Conservation (phyloP, 2,888 invertebrate species). For the Pseudolycoriella hygida region DNA sequence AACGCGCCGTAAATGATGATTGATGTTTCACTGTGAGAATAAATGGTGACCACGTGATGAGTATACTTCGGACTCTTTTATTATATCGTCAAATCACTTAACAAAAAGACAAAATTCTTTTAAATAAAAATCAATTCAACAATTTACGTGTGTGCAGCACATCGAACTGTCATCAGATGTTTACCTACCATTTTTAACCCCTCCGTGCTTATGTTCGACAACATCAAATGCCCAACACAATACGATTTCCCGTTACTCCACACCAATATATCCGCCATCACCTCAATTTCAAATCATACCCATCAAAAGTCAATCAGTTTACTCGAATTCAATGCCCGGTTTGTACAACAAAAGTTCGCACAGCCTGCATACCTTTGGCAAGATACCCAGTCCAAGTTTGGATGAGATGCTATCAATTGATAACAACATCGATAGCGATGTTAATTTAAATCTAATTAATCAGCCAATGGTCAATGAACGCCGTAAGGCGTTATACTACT, state of each 20-base stretch:
- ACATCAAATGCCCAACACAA: neutral
- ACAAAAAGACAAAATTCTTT: neutral
- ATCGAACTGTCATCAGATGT: slow-evolving; percentile 10
- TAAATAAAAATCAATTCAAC: no score
- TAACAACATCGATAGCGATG: no score
- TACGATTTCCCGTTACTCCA: slow-evolving; percentile 6
- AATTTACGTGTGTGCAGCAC: neutral
- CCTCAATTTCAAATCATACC: slow-evolving; percentile 3
- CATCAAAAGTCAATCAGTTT: neutral
- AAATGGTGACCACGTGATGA: no score
- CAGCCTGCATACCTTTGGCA: no score
- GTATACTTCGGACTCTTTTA: no score
- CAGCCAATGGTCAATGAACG: no score
- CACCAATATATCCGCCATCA: slow-evolving; percentile 11
- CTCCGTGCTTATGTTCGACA: neutral
- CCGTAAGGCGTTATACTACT: no score
- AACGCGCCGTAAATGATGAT: neutral
- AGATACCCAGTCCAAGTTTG: no score
- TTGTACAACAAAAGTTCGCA: neutral
- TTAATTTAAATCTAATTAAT: no score
- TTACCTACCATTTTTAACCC: slow-evolving; percentile 6
- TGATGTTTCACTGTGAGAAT: no score
- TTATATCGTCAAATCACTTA: no score
- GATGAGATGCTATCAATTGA: no score
- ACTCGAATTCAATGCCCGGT: neutral